Base-by-base conservation (phyloP, 1,140 invertebrate genomes). In the Odontomachus brunneus region DNA sequence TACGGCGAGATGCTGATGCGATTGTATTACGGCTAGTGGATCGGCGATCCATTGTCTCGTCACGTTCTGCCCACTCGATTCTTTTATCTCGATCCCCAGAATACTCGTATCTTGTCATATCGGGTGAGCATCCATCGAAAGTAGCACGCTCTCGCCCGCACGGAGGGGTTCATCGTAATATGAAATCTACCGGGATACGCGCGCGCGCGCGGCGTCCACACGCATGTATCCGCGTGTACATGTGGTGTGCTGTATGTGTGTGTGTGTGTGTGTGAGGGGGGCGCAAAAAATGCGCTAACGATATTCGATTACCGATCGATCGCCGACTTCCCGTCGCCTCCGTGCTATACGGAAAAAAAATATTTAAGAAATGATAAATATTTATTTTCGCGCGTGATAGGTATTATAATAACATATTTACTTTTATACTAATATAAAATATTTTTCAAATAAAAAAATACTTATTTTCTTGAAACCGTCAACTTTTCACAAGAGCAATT, bases 91-190 rank as follows among this genome's bases (percentile, higher is more conserved):
- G 92, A 92, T 92, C 92, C 91, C 90, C 90, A 90, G 91, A 92
- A 89, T 85, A 90, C 91, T 89, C 88, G 76, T 91, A 92, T 92
- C 91, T 89, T 90, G 91, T 92, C 89, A 85, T 93, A 93, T 93
- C 93, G 92, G 93, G 92, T 94, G 93, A 93, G 93, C 93, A 94
- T 94, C 93, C 91, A 93, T 93, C 91, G 93, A 94, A 94, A 94
- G 92, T 93, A 94, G 92, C 90, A 88, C 90, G 89, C 90, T 91
- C 87, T 69, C 82, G 80, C 33, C 59, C 49, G 73, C 53, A 15
- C 80, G 60, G 33, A 82, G 87, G 84, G 84, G 83, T 82, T 85
- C 88, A 71, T 76, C 80, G 74, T 83, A 65, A 75, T 81, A 75
- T 63, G 83, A 88, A 89, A 87, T 89, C 80, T 26, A 72, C 59